Conservation (phyloP, 1,140 invertebrate species). For the Steinernema feltiae region DNA sequence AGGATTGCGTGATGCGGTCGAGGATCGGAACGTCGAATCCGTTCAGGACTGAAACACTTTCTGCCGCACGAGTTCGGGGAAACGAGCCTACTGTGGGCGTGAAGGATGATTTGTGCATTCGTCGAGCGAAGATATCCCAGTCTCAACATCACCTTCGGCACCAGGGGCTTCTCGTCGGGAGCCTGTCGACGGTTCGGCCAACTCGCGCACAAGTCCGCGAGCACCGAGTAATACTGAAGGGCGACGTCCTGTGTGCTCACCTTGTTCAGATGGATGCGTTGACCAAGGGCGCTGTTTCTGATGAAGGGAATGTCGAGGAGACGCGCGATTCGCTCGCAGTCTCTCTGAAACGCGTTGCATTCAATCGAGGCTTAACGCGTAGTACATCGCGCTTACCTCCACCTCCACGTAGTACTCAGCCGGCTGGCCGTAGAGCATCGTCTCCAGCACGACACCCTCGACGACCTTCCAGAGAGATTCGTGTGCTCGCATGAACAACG, state of each 20-base stretch:
- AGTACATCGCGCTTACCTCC: background rate
- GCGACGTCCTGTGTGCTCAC: background rate
- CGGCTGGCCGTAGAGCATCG: background rate
- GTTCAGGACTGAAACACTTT: background rate
- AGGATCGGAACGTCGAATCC: slow-evolving; percentile 11
- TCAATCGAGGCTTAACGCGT: background rate
- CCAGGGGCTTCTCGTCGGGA: background rate
- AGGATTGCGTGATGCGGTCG: slow-evolving; percentile 8
- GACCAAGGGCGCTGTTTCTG: background rate
- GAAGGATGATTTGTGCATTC: background rate
- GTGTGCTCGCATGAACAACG: background rate
- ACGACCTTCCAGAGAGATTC: background rate
- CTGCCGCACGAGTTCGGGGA: background rate
- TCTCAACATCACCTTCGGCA: background rate
- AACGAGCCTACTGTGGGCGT: background rate
- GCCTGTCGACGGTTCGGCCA: background rate
- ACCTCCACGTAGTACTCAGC: slow-evolving; percentile 1
- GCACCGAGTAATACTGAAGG: slow-evolving; percentile 3
- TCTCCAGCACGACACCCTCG: background rate
- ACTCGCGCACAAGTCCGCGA: background rate
- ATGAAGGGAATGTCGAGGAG: background rate
- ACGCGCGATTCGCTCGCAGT: background rate
- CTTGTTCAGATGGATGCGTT: slow-evolving; percentile 5
- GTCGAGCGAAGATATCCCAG: background rate
- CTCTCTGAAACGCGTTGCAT: background rate